Conservation (phyloP, 2,113 vertebrate species). For the Elanoides forficatus region DNA sequence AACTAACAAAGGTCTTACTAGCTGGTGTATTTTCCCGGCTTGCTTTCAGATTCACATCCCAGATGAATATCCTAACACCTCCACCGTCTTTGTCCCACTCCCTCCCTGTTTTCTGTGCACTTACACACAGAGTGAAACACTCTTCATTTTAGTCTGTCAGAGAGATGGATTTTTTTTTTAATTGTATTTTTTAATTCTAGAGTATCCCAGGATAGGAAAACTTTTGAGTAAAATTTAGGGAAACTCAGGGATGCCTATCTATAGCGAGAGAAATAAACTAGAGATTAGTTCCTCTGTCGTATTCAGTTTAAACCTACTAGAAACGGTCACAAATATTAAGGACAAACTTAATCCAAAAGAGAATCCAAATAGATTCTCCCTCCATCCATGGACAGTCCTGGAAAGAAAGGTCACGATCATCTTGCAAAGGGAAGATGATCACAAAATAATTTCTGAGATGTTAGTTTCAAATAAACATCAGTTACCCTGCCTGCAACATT, state of each 20-base stretch:
- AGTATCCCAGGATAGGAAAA: not conserved
- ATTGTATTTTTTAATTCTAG: not conserved
- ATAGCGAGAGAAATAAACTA: not conserved
- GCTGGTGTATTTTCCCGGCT: not conserved
- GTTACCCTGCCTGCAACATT: not conserved
- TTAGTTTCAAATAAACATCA: not conserved
- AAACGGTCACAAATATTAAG: not conserved
- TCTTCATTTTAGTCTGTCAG: not conserved
- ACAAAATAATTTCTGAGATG: not conserved
- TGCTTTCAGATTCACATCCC: not conserved
- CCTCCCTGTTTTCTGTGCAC: not conserved
- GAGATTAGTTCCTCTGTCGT: not conserved
- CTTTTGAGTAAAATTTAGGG: not conserved
- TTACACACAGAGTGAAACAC: not conserved
- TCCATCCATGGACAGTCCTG: not conserved
- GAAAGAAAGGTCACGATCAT: not conserved
- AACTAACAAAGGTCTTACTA: not conserved
- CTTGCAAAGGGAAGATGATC: not conserved
- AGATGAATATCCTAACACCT: not conserved
- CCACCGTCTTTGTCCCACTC: not conserved
- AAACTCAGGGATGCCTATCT: not conserved
- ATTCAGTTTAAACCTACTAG: not conserved
- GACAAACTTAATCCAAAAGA: not conserved
- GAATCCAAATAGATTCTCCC: not conserved
- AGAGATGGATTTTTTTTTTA: accelerated